Conservation (phyloP, 2,113 vertebrate species). For the Pelodiscus sinensis region DNA sequence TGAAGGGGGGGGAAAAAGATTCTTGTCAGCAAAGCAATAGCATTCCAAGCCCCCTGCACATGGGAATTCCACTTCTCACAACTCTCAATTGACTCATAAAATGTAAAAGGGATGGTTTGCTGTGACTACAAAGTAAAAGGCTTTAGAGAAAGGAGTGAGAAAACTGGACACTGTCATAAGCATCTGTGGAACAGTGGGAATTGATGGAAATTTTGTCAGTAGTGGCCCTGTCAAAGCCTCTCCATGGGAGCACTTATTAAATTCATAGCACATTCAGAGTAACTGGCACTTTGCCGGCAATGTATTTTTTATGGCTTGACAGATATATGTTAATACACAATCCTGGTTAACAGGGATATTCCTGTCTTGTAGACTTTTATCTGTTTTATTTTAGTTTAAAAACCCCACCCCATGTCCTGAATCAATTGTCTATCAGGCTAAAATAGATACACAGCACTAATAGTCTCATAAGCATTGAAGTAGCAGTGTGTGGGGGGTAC, state of each 20-base stretch:
- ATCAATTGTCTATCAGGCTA: background rate
- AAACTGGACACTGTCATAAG: conserved; percentile 33
- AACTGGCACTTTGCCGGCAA: background rate
- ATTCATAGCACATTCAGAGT: conserved; percentile 58
- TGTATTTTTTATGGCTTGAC: background rate
- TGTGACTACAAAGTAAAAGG: background rate
- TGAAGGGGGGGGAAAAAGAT: background rate
- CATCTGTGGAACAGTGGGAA: conserved; percentile 54
- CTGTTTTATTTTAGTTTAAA: too few relatives aligned
- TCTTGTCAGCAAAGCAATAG: background rate
- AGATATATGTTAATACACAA: conserved; percentile 12
- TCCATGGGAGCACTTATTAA: conserved; percentile 31
- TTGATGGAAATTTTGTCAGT: conserved; percentile 35
- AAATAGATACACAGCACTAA: background rate
- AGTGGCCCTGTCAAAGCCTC: conserved; percentile 43
- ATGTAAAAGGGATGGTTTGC: background rate
- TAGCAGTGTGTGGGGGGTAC: too few relatives aligned
- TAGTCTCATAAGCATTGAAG: background rate
- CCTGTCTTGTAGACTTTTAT: background rate
- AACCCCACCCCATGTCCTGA: background rate
- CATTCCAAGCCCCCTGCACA: background rate
- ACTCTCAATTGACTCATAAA: accelerated
- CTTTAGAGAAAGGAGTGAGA: background rate
- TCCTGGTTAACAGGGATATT: background rate
- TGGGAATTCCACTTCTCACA: conserved; percentile 6